Evolutionary conservation across 1,140 invertebrate species (phyloP), one percentile per base, ranked within the genome.

Genomic region (Uloborus diversus): DNA sequence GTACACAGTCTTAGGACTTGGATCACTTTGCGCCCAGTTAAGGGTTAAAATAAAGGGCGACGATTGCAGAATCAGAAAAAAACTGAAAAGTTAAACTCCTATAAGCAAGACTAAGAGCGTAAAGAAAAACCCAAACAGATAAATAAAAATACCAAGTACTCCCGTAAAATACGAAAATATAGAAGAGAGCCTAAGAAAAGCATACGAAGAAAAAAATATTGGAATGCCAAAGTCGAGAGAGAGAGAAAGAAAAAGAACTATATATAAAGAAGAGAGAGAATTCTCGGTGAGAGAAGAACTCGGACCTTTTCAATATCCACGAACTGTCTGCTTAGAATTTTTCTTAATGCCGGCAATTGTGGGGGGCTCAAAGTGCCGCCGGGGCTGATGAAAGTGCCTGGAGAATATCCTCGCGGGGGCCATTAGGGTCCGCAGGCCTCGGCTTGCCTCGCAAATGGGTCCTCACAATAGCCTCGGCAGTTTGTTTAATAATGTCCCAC

Each of bases 401-500:
- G 14, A 64, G 59, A 75, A 75, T 42, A 61, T 61, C 68, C 68
- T 57, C 71, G 57, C 59, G 57, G 35, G 57, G 59, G 57, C 71
- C 56, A 75, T 75, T 75, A 64, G 57, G 71, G 59, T 30, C 56
- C 71, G 25, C 59, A n/a, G 28, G 33, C 56, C 70, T 27, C 23
- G n/a, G 30, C 56, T 23, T 25, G 33, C 27, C n/a, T 33, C 37
- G 28, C 23, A 56, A 70, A 70, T 42, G 57, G 69, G 37, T 57
- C 71, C 9, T 30, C 30, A 75, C 71, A 75, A 75, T 64, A 59
- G 71, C 23, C 32, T n/a, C 25, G 30, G 71, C 71, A 75, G 71
- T 75, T 75, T 75, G 71, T 75, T 75, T 75, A 61, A 75, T 75
- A 75, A 75, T 61, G 69, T 73, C 69, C 53, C 69, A 61, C 56